A percentile compares a stretch with the other conserved stretches of the same genome.
phyloP scores from a whole-genome alignment of 1,140 invertebrate genomes.

The Littorina saxatilis region DNA sequence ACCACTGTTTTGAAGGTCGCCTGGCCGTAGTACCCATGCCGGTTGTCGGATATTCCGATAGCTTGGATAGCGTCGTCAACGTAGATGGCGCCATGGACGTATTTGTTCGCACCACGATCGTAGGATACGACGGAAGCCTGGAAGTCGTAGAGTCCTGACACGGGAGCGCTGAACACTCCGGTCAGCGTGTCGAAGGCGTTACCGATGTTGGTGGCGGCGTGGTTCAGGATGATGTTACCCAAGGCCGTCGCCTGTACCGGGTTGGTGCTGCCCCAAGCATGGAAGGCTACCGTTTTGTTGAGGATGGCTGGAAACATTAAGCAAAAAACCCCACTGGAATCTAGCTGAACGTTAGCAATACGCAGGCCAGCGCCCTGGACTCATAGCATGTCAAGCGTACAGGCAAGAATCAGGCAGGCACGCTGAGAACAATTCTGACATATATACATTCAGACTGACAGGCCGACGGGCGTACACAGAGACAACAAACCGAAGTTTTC shows the following conservation, averaged over 20 bases:
- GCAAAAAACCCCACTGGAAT: not conserved
- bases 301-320: not conserved
- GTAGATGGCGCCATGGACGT: not conserved
- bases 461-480: not conserved
- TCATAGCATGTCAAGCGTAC: not conserved
- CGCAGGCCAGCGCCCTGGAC: not conserved
- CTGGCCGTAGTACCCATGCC: not conserved
- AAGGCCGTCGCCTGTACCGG: not conserved
- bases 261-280: not conserved
- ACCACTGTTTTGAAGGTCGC: not conserved
- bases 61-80: not conserved
- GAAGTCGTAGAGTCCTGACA: constrained; percentile 11
- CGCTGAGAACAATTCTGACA: too few relatives aligned
- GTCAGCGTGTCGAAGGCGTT: not conserved
- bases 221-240: not conserved
- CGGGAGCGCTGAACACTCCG: constrained; percentile 15
- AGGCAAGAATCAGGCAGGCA: not conserved
- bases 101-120: too few relatives aligned
- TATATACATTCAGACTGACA: not conserved
- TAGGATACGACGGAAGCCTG: not conserved
- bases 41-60: not conserved
- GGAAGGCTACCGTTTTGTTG: not conserved
- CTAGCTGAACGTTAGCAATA: not conserved
- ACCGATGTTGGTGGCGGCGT: not conserved
- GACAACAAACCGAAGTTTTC: too few relatives aligned